phyloP scores from a whole-genome alignment of 1,140 invertebrate species.

The Cecropterus lyciades region DNA sequence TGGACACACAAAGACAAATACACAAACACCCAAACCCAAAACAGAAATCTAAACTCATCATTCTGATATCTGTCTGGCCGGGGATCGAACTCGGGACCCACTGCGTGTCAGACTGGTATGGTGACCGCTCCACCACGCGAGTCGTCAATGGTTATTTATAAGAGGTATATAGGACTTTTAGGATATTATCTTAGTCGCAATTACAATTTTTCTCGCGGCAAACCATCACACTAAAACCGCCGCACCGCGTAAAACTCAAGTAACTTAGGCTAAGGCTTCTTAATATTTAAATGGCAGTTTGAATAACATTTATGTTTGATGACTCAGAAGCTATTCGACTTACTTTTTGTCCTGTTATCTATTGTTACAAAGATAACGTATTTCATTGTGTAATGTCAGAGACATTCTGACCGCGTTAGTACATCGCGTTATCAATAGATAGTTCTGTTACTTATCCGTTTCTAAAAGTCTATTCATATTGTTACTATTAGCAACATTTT shows the following conservation, averaged over 20 bases:
- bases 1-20: too few relatives aligned
- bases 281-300: conserved; percentile 1
- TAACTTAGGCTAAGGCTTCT: background rate
- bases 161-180: background rate
- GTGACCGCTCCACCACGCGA: too few relatives aligned
- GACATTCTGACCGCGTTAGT: conserved; percentile 19
- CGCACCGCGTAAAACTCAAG: background rate
- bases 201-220: too few relatives aligned
- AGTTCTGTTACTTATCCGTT: background rate
- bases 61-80: too few relatives aligned
- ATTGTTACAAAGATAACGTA: conserved; percentile 22
- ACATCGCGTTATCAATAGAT: conserved; percentile 22
- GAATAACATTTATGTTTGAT: background rate
- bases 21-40: too few relatives aligned
- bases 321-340: conserved; percentile 1
- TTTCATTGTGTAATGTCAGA: conserved; percentile 23
- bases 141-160: too few relatives aligned
- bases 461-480: too few relatives aligned
- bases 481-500: background rate
- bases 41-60: too few relatives aligned
- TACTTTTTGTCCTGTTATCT: conserved; percentile 20
- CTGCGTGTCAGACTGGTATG: too few relatives aligned
- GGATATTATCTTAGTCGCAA: background rate
- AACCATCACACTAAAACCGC: too few relatives aligned
- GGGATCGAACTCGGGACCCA: too few relatives aligned